These are phyloP conservation scores for Hystrix brachyura DNA, from an alignment of 2,113 vertebrate species.

Conservation along the genomic window DNA sequence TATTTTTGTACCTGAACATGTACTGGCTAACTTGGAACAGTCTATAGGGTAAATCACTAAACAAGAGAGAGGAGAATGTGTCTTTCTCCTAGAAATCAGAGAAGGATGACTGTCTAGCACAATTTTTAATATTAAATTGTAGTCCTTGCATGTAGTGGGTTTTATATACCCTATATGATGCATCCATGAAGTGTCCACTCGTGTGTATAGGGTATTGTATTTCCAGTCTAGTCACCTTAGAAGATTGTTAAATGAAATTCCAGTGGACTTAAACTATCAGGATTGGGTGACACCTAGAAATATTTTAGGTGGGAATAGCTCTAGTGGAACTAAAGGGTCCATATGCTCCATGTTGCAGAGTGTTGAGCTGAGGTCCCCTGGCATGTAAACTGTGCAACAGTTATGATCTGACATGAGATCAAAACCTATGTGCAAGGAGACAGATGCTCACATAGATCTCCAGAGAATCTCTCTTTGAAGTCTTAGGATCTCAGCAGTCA, in stretches of 20 bases:
- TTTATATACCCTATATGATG: neutral
- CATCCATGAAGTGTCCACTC: neutral
- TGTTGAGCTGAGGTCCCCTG: neutral
- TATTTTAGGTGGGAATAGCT: neutral
- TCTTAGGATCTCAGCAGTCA: neutral
- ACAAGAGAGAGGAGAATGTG: neutral
- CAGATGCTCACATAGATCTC: neutral
- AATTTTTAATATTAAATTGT: neutral
- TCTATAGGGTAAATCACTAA: neutral
- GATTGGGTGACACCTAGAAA: neutral
- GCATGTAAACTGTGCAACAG: rapidly evolving
- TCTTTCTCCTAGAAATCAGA: neutral
- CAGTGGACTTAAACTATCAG: neutral
- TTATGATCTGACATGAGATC: neutral
- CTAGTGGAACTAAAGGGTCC: neutral
- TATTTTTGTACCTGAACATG: neutral
- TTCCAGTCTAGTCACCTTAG: constrained; percentile 7
- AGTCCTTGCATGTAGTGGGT: neutral
- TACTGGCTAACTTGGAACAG: neutral
- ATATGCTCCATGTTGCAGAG: neutral
- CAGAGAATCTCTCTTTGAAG: neutral
- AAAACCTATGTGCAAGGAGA: neutral
- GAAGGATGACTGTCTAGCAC: neutral
- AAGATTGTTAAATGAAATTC: constrained; percentile 33
- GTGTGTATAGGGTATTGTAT: neutral